Evolutionary conservation across 35 echinoderm and acorn worm species (phyloP).

Genomic region (Ophiothrix spiculata): DNA sequence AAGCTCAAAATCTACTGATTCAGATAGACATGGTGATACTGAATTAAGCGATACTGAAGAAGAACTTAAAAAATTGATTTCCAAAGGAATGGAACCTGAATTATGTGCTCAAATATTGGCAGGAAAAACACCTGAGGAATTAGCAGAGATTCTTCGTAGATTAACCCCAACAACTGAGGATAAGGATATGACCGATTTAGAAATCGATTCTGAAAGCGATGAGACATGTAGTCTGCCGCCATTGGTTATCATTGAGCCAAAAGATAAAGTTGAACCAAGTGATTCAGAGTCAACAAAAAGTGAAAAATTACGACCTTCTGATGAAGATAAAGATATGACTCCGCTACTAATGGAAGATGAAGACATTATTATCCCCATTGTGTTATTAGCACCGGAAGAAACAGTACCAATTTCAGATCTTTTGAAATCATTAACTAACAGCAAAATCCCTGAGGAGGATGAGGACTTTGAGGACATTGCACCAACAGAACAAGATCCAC

Average conservation of each 20-base stretch:
- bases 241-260: background rate
- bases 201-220: background rate
- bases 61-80: background rate
- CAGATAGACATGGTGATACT: background rate
- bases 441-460: too few species aligned
- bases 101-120: background rate
- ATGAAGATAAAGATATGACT: background rate
- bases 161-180: background rate
- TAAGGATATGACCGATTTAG: background rate
- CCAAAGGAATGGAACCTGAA: background rate
- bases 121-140: background rate
- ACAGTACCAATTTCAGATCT: background rate
- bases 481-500: too few species aligned
- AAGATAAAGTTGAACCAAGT: background rate
- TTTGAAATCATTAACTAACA: background rate
- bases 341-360: background rate
- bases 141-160: background rate
- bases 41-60: background rate
- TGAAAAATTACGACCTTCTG: conserved; percentile 6
- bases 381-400: background rate
- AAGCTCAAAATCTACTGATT: background rate
- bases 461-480: too few species aligned
- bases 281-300: background rate
- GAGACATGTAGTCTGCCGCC: background rate
- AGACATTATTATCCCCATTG: background rate